Evolutionary conservation across 2,113 vertebrate genomes (phyloP).

Genomic region (Capreolus pygargus): DNA sequence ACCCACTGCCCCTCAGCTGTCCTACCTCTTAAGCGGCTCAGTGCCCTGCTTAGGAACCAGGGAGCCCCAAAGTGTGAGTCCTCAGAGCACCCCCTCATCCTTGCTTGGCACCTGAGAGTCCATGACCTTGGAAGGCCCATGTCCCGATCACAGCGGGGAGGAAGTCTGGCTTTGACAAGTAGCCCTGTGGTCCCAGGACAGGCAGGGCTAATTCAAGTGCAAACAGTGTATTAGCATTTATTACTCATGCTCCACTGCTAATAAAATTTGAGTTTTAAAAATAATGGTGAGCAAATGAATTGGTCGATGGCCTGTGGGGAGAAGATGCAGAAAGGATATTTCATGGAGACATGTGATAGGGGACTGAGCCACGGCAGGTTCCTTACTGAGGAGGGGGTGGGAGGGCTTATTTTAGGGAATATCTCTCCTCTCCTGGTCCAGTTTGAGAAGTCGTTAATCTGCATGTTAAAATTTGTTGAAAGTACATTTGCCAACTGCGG

Average conservation of each 20-base stretch:
- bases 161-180: slow-evolving; percentile 45
- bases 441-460: slow-evolving; percentile 63
- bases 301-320: slow-evolving; percentile 6
- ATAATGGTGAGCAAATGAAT: slow-evolving; percentile 67
- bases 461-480: slow-evolving; percentile 69
- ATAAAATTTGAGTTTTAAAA: slow-evolving; percentile 71
- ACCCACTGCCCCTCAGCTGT: background rate
- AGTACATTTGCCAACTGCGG: slow-evolving; percentile 63
- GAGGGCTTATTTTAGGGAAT: background rate
- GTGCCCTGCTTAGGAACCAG: background rate
- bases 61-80: background rate
- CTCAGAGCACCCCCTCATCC: background rate
- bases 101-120: background rate
- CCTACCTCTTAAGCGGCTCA: background rate
- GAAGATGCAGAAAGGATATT: background rate
- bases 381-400: background rate
- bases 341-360: background rate
- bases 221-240: slow-evolving; percentile 62
- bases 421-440: background rate
- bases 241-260: slow-evolving; percentile 55
- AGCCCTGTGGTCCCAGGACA: slow-evolving; percentile 31
- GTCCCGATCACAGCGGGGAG: background rate
- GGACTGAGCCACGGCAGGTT: background rate
- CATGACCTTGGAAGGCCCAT: slow-evolving; percentile 37
- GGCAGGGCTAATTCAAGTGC: slow-evolving; percentile 55